phyloP scores from a whole-genome alignment of 2,113 vertebrate genomes.

The Hippocampus abdominalis region DNA sequence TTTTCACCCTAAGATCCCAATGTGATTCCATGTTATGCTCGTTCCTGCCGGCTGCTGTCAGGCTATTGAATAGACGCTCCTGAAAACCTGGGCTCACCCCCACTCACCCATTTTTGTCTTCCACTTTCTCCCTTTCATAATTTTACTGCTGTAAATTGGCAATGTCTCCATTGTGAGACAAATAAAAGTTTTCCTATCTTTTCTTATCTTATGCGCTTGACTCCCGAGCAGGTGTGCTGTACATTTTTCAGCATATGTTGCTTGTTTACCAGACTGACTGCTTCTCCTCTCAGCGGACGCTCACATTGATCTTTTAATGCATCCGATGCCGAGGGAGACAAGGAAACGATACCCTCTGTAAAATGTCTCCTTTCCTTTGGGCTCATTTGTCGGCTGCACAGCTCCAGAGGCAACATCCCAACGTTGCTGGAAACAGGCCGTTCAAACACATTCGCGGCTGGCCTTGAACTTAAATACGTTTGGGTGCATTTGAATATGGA shows the following conservation, averaged over 20 bases:
- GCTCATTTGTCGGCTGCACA: constrained; percentile 19
- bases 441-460: constrained; percentile 51
- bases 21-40: background rate
- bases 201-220: background rate
- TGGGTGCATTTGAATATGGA: constrained; percentile 68
- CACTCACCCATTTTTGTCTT: no score
- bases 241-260: constrained; percentile 27
- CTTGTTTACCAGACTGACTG: constrained; percentile 38
- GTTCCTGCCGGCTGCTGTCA: no score
- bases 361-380: constrained; percentile 18
- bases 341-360: constrained; percentile 42
- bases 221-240: constrained; percentile 7
- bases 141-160: no score
- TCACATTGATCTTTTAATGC: constrained; percentile 58
- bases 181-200: no score
- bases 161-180: no score
- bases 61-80: no score
- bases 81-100: no score
- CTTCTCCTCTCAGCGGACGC: constrained; percentile 41
- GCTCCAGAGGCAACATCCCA: constrained; percentile 30
- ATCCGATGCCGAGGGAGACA: constrained; percentile 38
- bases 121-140: no score
- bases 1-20: background rate
- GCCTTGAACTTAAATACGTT: constrained; percentile 66
- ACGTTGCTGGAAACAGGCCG: constrained; percentile 33